These are phyloP conservation scores for Phenganax stokvisi DNA, from an alignment of 92 coral and sea anemone genomes.

Conservation along the genomic window DNA sequence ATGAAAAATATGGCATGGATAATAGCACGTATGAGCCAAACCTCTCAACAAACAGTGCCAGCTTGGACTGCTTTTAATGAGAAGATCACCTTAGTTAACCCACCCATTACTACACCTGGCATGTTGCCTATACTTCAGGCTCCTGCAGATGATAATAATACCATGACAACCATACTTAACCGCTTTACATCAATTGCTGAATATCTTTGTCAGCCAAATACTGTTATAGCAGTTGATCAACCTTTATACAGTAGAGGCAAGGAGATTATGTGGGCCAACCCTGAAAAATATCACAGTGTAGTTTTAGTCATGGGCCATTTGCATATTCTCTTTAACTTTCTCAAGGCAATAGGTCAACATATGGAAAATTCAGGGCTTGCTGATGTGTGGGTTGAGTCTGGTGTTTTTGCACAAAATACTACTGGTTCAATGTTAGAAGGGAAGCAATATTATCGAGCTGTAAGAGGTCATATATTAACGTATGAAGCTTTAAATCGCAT, in stretches of 20 bases:
- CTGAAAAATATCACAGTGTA: slow-evolving; percentile 10
- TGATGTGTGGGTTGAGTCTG: slow-evolving; percentile 35
- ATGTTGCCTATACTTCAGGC: slow-evolving; percentile 36
- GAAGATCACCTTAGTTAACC: slow-evolving; percentile 18
- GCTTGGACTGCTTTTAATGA: slow-evolving; percentile 34
- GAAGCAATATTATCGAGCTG: slow-evolving; percentile 28
- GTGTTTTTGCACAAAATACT: slow-evolving; percentile 21
- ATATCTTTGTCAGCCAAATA: slow-evolving; percentile 26
- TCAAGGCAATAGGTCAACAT: slow-evolving; percentile 13
- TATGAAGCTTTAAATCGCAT: slow-evolving; percentile 25
- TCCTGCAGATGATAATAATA: slow-evolving; percentile 38
- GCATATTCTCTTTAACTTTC: slow-evolving; percentile 24
- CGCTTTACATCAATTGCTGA: slow-evolving; percentile 28
- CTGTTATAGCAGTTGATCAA: slow-evolving; percentile 25
- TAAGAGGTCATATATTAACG: slow-evolving; percentile 30
- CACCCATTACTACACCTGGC: slow-evolving; percentile 27
- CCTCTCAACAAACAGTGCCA: slow-evolving; percentile 15
- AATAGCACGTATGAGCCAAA: slow-evolving; percentile 14
- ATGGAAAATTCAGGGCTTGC: slow-evolving; percentile 29
- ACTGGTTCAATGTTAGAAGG: slow-evolving; percentile 30
- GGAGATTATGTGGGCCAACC: slow-evolving; percentile 22
- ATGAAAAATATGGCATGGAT: slow-evolving; percentile 28
- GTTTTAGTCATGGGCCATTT: slow-evolving; percentile 28
- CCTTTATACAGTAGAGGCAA: slow-evolving; percentile 28
- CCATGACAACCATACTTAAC: slow-evolving; percentile 24